Evolutionary conservation across 92 coral and sea anemone genomes (phyloP).

Genomic region (Anthopleura xanthogrammica): DNA sequence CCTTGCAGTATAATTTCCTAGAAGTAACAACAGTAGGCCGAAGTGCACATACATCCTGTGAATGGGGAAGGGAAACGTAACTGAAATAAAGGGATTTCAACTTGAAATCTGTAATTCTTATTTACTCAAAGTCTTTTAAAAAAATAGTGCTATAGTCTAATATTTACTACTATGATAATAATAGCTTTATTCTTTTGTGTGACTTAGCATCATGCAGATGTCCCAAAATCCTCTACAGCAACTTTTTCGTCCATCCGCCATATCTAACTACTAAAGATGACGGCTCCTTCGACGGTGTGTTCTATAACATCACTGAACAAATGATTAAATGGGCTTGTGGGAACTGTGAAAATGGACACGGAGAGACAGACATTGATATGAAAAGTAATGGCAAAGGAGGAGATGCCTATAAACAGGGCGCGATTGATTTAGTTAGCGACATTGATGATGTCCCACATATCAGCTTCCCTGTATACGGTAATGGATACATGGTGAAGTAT

Average conservation of each 20-base stretch:
- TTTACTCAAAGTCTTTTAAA: too few relatives aligned
- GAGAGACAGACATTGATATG: constrained; percentile 38
- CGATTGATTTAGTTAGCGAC: constrained; percentile 42
- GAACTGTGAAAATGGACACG: constrained; percentile 65
- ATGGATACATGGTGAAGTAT: constrained; percentile 48
- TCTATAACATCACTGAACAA: constrained; percentile 30
- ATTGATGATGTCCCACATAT: constrained; percentile 64
- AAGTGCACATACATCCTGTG: too few relatives aligned
- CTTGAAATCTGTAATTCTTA: too few relatives aligned
- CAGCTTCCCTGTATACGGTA: constrained; percentile 80
- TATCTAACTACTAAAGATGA: constrained; percentile 38
- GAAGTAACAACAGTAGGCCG: too few relatives aligned
- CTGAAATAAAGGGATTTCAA: too few relatives aligned
- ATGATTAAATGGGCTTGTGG: constrained; percentile 63
- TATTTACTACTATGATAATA: too few relatives aligned
- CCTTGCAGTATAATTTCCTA: too few relatives aligned
- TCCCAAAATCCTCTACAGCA: constrained; percentile 63
- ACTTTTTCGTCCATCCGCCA: constrained; percentile 73
- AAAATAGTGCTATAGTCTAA: too few relatives aligned
- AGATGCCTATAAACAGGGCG: constrained; percentile 29
- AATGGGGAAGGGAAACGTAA: too few relatives aligned
- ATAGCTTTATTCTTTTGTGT: too few relatives aligned
- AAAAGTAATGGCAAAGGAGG: constrained; percentile 42
- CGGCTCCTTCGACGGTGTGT: constrained; percentile 46
- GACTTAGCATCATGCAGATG: constrained; percentile 65